These are phyloP conservation scores for Drosophila ananassae DNA, from an alignment of 1,140 invertebrate genomes.

Conservation along the genomic window DNA sequence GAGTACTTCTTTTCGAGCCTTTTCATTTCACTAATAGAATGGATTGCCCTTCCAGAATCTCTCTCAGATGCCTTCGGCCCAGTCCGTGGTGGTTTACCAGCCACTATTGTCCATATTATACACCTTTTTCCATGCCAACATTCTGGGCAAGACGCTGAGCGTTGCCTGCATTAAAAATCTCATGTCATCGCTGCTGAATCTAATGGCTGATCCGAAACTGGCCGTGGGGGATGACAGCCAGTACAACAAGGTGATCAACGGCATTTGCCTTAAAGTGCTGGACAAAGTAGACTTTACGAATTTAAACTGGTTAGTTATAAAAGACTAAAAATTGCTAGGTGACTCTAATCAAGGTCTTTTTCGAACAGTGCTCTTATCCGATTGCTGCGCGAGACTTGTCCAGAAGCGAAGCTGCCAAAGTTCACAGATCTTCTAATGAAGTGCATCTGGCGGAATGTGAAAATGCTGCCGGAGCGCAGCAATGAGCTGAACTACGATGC, in stretches of 20 bases:
- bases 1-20: not conserved
- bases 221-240: conserved; percentile 76
- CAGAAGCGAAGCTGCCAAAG: conserved; percentile 87
- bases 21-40: not conserved
- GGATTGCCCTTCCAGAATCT: conserved; percentile 84
- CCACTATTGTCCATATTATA: conserved; percentile 93
- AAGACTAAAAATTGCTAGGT: not conserved
- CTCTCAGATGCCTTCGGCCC: conserved; percentile 90
- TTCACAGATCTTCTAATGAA: conserved; percentile 94
- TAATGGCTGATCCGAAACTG: conserved; percentile 82
- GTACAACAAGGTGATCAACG: conserved; percentile 83
- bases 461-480: conserved; percentile 89
- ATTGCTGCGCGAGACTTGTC: conserved; percentile 90
- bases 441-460: conserved; percentile 93
- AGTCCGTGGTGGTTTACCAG: conserved; percentile 95
- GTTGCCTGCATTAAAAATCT: conserved; percentile 80
- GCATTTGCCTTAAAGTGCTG: conserved; percentile 81
- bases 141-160: conserved; percentile 84
- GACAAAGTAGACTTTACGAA: conserved; percentile 83
- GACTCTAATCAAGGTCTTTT: not conserved
- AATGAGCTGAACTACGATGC: conserved; percentile 90
- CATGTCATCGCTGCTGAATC: conserved; percentile 75
- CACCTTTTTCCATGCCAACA: conserved; percentile 93
- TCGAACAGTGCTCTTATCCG: conserved; percentile 89
- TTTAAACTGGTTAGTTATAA: conserved; percentile 73